These are phyloP conservation scores for Habrosyne pyritoides DNA, from an alignment of 2,888 invertebrate species.

Conservation along the genomic window DNA sequence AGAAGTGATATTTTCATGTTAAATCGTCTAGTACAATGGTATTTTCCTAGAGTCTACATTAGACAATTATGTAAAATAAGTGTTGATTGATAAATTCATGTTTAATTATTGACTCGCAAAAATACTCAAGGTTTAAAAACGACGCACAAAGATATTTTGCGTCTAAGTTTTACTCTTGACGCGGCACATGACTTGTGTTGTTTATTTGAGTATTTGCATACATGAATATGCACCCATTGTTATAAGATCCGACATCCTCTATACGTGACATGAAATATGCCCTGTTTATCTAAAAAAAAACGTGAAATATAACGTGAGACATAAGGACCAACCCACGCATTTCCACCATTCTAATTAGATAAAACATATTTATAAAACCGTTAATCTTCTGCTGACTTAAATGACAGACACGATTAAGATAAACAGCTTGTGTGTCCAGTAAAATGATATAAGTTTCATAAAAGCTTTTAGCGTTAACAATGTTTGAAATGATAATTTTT, in stretches of 20 bases:
- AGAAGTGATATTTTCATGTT: no score
- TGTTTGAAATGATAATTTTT: neutral
- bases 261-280: conserved; percentile 4
- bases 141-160: neutral
- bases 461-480: neutral
- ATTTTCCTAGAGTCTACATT: no score
- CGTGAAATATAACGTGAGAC: neutral
- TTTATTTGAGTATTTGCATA: neutral
- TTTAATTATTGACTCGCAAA: no score
- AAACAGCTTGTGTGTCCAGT: neutral
- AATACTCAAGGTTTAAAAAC: neutral
- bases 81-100: no score
- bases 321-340: neutral
- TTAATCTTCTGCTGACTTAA: neutral
- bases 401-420: neutral
- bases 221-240: conserved; percentile 2
- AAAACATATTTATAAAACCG: neutral
- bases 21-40: no score
- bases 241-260: neutral
- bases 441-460: neutral
- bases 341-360: neutral
- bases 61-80: no score
- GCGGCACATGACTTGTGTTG: neutral
- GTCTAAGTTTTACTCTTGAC: neutral
- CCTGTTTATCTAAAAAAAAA: neutral